Base-by-base conservation (phyloP, 2,888 invertebrate species). In the Pilophorus perplexus region DNA sequence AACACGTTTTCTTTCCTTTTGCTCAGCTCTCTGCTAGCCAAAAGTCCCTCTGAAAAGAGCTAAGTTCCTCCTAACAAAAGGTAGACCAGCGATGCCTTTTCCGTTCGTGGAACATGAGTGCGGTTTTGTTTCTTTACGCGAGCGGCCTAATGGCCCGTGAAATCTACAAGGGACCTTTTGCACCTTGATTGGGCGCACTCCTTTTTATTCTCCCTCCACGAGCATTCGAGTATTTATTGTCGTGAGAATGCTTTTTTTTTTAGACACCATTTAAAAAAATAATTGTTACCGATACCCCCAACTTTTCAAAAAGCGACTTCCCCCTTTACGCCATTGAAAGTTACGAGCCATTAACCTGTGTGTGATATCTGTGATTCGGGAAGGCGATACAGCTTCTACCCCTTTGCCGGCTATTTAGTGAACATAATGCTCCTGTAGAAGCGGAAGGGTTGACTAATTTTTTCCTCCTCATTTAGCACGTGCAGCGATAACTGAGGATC, bases 41-140 rank as follows among this genome's bases (percentile, higher is more conserved):
- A n/a, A n/a, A n/a, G n/a, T n/a, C n/a, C n/a, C n/a, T n/a, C n/a
- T n/a, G n/a, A n/a, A n/a, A n/a, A n/a, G n/a, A n/a, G n/a, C n/a
- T n/a, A n/a, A n/a, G n/a, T n/a, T n/a, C n/a, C 46, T 23, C 12
- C 25, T 12, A 46, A 46, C 46, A 46, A 46, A 46, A 25, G 46
- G 23, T 25, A 46, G 20, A 20, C n/a, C 22, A 46, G 12, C 23
- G 22, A 25, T 25, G 42, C 25, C 52, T 28, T 5, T 28, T 16
- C 52, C 18, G 25, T 52, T 52, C 52, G 52, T 25, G 52, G 52
- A 52, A 52, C 28, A 52, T 50, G 48, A 50, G 23, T 16, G 22
- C 10, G 52, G 28, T 59, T 59, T 59, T 59, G 59, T 59, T 59
- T 59, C 59, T 59, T 57, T 42, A 42, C 59, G 16, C 42, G 10